phyloP scores from a whole-genome alignment of 2,888 invertebrate genomes.

The Seira sanloemensis region DNA sequence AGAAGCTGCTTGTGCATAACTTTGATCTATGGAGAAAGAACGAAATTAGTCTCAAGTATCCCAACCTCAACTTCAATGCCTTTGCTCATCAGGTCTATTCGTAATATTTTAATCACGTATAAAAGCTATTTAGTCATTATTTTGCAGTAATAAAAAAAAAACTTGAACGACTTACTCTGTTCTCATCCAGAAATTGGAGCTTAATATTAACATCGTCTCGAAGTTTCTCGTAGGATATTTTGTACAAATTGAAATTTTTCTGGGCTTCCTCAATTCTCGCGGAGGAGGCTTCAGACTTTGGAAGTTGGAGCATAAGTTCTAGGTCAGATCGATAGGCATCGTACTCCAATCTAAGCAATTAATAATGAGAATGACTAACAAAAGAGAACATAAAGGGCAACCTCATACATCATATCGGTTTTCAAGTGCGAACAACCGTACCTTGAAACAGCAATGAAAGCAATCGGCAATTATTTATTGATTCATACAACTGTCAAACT shows the following conservation, averaged over 20 bases:
- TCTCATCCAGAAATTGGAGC: constrained; percentile 97
- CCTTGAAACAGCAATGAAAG: no score
- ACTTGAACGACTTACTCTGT: constrained; percentile 87
- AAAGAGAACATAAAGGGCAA: no score
- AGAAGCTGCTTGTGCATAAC: constrained; percentile 99
- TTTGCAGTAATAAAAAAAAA: not conserved
- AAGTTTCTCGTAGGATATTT: constrained; percentile 93
- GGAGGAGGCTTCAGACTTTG: constrained; percentile 77
- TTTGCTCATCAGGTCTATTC: no score
- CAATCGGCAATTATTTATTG: no score
- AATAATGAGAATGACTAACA: no score
- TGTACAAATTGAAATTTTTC: constrained; percentile 88
- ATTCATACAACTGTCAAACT: no score
- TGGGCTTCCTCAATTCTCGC: constrained; percentile 87
- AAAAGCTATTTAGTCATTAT: not conserved
- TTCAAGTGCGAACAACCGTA: no score
- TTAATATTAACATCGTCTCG: constrained; percentile 96
- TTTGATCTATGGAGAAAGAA: constrained; percentile 90
- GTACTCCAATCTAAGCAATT: constrained; percentile 94
- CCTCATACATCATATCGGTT: no score
- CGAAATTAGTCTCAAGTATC: no score
- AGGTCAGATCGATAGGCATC: constrained; percentile 98
- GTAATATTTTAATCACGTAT: no score
- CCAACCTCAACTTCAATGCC: no score
- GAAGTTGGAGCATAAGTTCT: constrained; percentile 82